A percentile compares a stretch with the other conserved stretches of the same genome.
Conservation (phyloP, 2,797 vertebrate species). For the Trachops cirrhosus region DNA sequence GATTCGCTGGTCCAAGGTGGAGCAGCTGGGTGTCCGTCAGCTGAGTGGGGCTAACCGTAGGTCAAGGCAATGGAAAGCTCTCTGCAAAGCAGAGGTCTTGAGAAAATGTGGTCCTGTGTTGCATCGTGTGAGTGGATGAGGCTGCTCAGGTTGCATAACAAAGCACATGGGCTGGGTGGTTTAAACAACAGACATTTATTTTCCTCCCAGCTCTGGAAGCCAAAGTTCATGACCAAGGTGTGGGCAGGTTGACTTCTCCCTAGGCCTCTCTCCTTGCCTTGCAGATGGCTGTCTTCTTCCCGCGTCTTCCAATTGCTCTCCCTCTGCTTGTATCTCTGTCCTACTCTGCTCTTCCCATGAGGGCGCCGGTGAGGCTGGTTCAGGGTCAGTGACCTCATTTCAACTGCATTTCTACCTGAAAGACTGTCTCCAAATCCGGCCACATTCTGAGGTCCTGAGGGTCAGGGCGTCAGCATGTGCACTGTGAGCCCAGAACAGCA, state of each 20-base stretch:
- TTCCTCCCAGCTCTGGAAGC: neutral
- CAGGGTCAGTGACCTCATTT: neutral
- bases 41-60: neutral
- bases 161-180: neutral
- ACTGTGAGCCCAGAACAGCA: neutral
- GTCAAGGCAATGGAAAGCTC: neutral
- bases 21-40: neutral
- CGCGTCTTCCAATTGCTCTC: neutral
- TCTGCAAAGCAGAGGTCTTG: neutral
- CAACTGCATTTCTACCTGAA: neutral
- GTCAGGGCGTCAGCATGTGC: neutral
- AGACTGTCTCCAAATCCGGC: neutral
- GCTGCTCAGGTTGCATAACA: neutral
- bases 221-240: neutral
- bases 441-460: neutral
- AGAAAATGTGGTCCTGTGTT: neutral
- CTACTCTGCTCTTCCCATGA: neutral
- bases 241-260: neutral
- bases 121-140: neutral
- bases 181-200: neutral
- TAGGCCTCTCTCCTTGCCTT: neutral
- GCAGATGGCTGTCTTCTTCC: neutral
- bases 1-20: constrained; percentile 63
- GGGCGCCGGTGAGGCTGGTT: neutral
- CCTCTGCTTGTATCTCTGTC: neutral